phyloP scores from a whole-genome alignment of 2,888 invertebrate species.

The Gortyna flavago region DNA sequence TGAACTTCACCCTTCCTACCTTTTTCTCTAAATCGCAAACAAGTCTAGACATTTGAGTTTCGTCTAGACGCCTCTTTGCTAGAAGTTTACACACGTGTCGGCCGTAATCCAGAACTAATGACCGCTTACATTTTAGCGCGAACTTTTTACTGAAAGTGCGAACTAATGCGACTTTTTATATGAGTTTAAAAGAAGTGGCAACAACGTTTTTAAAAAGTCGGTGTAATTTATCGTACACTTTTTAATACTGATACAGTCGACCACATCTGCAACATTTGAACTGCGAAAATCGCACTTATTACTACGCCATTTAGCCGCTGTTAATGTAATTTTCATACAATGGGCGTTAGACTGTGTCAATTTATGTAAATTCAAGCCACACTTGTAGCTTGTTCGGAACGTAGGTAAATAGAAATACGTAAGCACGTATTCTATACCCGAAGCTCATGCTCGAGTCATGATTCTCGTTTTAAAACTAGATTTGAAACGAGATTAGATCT shows the following conservation, averaged over 20 bases:
- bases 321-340: neutral
- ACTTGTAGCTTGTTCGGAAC: constrained; percentile 17
- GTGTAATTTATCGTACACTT: neutral
- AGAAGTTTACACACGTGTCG: constrained; percentile 28
- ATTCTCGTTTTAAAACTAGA: constrained; percentile 16
- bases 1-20: neutral
- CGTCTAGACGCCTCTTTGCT: constrained; percentile 32
- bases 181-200: constrained; percentile 27
- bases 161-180: constrained; percentile 49
- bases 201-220: constrained; percentile 25
- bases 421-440: constrained; percentile 13
- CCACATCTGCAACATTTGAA: neutral
- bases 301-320: neutral
- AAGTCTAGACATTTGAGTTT: constrained; percentile 27
- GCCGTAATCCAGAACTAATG: constrained; percentile 49
- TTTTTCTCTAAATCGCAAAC: constrained; percentile 12
- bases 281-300: neutral
- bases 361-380: constrained; percentile 10
- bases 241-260: neutral
- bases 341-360: neutral
- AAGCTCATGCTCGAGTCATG: neutral
- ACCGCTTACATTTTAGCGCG: constrained; percentile 36
- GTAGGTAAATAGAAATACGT: constrained; percentile 28
- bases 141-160: constrained; percentile 34
- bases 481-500: neutral